Percentiles rank a stretch among this genome's conserved stretches.
Evolutionary conservation across 1,140 invertebrate genomes (phyloP).

Genomic region (Tetragnatha versicolor): DNA sequence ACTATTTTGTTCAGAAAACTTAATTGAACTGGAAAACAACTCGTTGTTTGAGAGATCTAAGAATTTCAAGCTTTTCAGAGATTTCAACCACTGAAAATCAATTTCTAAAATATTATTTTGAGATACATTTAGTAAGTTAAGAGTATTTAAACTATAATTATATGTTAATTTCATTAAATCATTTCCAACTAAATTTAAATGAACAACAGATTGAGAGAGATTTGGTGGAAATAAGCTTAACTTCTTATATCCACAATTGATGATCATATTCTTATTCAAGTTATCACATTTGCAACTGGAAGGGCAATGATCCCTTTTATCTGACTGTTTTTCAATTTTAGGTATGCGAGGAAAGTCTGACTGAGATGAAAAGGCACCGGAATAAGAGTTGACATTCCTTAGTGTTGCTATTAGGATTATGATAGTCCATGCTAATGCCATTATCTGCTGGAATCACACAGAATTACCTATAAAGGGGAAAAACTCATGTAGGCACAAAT

Average conservation of each 20-base stretch:
- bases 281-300: constrained; percentile 2
- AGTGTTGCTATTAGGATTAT: constrained; percentile 1
- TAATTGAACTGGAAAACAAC: background rate
- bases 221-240: constrained; percentile 2
- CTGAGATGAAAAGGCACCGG: background rate
- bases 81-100: constrained; percentile 1
- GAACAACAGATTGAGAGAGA: background rate
- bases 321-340: constrained; percentile 9
- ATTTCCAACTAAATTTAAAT: constrained; percentile 32
- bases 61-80: background rate
- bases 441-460: background rate
- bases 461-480: background rate
- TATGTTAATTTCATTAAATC: constrained; percentile 24
- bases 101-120: constrained; percentile 15
- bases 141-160: background rate
- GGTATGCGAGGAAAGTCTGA: background rate
- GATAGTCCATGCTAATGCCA: constrained; percentile 20
- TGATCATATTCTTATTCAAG: background rate
- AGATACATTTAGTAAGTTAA: constrained; percentile 33
- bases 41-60: constrained; percentile 37
- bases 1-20: background rate
- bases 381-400: background rate
- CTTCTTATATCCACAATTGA: constrained; percentile 6
- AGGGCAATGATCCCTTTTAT: background rate
- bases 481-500: too few species aligned